phyloP scores from a whole-genome alignment of 2,113 vertebrate species.

The Saccopteryx bilineata region DNA sequence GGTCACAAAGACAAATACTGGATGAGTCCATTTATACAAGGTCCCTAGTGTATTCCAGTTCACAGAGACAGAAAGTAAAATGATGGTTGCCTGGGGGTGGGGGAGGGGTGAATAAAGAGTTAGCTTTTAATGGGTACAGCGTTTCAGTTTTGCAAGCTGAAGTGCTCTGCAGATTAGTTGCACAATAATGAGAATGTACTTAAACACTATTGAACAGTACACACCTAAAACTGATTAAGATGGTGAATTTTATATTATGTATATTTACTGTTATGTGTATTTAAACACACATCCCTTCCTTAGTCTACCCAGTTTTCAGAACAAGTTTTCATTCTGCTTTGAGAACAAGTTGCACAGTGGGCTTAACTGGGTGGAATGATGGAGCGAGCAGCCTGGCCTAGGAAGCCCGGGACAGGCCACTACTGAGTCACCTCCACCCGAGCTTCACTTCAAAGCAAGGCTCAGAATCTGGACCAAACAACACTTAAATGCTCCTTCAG shows the following conservation, averaged over 20 bases:
- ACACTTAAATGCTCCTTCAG: background rate
- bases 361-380: background rate
- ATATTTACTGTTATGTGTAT: constrained; percentile 4
- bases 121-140: background rate
- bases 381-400: background rate
- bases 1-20: background rate
- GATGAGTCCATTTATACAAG: background rate
- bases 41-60: background rate
- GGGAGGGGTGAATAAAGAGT: background rate
- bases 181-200: background rate
- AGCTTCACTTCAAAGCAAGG: constrained; percentile 10
- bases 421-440: background rate
- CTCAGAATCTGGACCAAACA: background rate
- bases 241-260: background rate
- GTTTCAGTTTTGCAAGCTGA: background rate
- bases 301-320: background rate
- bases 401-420: background rate
- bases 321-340: background rate
- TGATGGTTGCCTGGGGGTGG: background rate
- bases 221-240: background rate
- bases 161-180: background rate
- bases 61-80: background rate
- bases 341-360: fast-evolving
- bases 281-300: background rate
- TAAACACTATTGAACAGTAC: background rate